phyloP scores from a whole-genome alignment of 2,888 invertebrate species.

The Ommatoiulus sabulosus region DNA sequence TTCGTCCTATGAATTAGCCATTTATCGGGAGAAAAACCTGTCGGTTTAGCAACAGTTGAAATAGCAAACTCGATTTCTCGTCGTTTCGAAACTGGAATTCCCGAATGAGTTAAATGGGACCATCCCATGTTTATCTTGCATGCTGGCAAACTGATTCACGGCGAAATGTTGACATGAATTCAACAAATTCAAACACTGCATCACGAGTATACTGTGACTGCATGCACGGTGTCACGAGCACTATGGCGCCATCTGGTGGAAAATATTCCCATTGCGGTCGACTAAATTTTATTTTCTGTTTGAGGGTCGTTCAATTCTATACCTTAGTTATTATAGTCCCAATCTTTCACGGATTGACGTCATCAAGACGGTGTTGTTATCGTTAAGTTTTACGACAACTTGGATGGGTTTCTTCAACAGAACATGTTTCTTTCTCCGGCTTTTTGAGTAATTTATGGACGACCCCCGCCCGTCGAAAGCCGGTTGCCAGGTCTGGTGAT shows the following conservation, averaged over 20 bases:
- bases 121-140: constrained; percentile 37
- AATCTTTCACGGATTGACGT: too few relatives aligned
- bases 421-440: neutral
- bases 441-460: neutral
- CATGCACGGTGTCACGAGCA: neutral
- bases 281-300: neutral
- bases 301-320: neutral
- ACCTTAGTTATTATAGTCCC: neutral
- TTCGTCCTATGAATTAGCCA: neutral
- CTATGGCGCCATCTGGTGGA: neutral
- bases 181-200: neutral
- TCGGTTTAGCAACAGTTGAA: neutral
- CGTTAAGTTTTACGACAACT: too few relatives aligned
- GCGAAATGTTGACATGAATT: neutral
- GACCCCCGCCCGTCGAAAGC: neutral
- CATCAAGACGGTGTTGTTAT: too few relatives aligned
- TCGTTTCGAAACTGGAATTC: neutral
- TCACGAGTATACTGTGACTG: too few relatives aligned
- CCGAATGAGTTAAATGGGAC: constrained; percentile 34
- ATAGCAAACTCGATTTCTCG: neutral
- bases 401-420: neutral
- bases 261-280: neutral
- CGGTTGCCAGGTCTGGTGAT: too few relatives aligned
- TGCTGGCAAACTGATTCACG: neutral
- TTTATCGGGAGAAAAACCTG: neutral